phyloP scores from a whole-genome alignment of 2,888 invertebrate genomes.

The Microplitis deprimator region DNA sequence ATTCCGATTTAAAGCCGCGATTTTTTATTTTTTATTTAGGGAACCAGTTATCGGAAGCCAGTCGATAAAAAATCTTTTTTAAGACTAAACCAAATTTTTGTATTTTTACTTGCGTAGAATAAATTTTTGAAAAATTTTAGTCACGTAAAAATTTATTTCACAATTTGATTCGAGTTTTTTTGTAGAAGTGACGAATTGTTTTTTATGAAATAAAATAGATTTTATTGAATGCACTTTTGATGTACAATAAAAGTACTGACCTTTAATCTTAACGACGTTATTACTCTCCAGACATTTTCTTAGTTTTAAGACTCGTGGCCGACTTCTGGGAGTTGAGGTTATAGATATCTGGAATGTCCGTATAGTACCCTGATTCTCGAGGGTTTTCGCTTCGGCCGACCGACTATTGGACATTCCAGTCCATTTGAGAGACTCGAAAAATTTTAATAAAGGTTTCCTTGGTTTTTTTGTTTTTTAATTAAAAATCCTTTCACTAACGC shows the following conservation, averaged over 20 bases:
- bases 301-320: constrained; percentile 7
- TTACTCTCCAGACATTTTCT: constrained; percentile 7
- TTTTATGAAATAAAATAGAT: too few species aligned
- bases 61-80: too few species aligned
- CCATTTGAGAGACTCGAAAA: constrained; percentile 50
- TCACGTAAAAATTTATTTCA: too few species aligned
- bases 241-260: not conserved
- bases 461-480: constrained; percentile 39
- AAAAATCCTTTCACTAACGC: constrained; percentile 34
- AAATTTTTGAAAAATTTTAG: too few species aligned
- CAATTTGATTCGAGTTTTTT: too few species aligned
- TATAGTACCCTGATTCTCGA: constrained; percentile 17
- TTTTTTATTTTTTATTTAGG: too few species aligned
- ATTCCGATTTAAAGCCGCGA: too few species aligned
- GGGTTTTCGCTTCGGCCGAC: constrained; percentile 45
- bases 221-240: too few species aligned
- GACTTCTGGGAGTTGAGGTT: not conserved
- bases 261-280: not conserved
- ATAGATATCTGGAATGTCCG: constrained; percentile 16
- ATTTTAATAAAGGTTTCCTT: constrained; percentile 48
- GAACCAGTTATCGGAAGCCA: too few species aligned
- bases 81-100: too few species aligned
- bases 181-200: too few species aligned
- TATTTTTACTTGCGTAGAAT: too few species aligned
- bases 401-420: constrained; percentile 53